These are phyloP conservation scores for Oncorhynchus kisutch DNA, from an alignment of 2,113 vertebrate species.

Conservation along the genomic window DNA sequence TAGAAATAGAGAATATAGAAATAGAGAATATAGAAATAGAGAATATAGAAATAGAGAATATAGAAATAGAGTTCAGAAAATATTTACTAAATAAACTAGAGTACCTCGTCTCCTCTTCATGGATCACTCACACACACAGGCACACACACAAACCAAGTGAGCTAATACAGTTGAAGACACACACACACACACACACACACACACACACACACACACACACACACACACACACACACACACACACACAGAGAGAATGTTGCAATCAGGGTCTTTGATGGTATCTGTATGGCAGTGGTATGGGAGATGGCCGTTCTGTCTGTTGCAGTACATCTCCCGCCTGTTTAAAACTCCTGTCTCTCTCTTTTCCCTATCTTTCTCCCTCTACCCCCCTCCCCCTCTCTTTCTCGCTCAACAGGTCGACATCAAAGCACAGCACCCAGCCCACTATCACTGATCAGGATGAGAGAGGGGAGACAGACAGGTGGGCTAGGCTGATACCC, in stretches of 20 bases:
- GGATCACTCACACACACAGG: neutral
- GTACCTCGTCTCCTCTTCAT: too few relatives aligned
- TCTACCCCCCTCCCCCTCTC: neutral
- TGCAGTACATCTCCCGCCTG: neutral
- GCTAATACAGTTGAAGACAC: too few relatives aligned
- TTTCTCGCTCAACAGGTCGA: conserved; percentile 8
- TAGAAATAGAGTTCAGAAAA: too few relatives aligned
- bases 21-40: too few relatives aligned
- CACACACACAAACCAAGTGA: neutral
- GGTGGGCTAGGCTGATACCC: neutral
- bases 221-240: neutral
- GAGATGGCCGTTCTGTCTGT: neutral
- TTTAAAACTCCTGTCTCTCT: neutral
- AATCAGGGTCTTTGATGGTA: conserved; percentile 2
- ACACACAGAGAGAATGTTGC: neutral
- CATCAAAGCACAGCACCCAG: conserved; percentile 29
- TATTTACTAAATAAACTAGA: too few relatives aligned
- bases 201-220: too few relatives aligned
- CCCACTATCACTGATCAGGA: conserved; percentile 23
- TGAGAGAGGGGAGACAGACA: neutral
- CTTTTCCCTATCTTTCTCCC: neutral
- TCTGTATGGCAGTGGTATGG: conserved; percentile 2
- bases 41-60: too few relatives aligned
- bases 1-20: too few relatives aligned
- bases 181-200: too few relatives aligned